Base-by-base conservation (phyloP, 2,888 invertebrate genomes). In the Oscheius myriophilus region DNA sequence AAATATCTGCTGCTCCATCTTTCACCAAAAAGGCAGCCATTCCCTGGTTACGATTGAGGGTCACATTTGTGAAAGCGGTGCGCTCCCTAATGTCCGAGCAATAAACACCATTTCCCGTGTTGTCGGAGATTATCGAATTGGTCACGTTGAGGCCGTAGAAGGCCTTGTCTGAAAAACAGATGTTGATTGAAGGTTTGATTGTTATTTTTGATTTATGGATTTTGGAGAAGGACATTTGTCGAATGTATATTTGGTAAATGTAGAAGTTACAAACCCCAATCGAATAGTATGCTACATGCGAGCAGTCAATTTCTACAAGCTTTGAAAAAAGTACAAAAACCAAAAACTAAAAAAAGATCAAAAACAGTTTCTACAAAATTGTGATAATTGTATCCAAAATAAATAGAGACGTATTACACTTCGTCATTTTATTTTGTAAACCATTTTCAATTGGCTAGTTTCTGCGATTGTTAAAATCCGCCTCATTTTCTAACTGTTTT, bases 101-200 rank as follows among this genome's bases (percentile, higher is more conserved):
- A n/a, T 91, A 93, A 61, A 98, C 91, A 12, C 98, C 98, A 86
- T 95, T 91, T 0, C 96, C 96, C 79, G 92, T 92, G 88, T 98
- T 98, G 87, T 93, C 92, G 1, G 92, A 91, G 70, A 97, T 91
- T 43, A 91, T 91, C 1, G 93, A 92, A 83, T 93, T 92, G 0
- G 92, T 92, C 21, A 98, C 90, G 82, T 93, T 93, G 65, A 96
- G 89, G 87, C 96, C 96, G 87, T 92, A 94, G 63, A 81, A 83
- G 4, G 84, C 83, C 69, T 85, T 84, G 71, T 85, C 84, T 80
- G 58, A 62, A 81, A 59, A 43, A 43, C 46, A 45, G 33, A 18
- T 46, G 4, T 26, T 9, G 46, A 45, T n/a, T 9, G 2, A n/a
- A 23, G 26, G 41, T 55, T 12, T 18, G 2, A 41, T 33, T 55